Evolutionary conservation across 2,888 invertebrate species (phyloP).

Genomic region (Sminthurides aquaticus): DNA sequence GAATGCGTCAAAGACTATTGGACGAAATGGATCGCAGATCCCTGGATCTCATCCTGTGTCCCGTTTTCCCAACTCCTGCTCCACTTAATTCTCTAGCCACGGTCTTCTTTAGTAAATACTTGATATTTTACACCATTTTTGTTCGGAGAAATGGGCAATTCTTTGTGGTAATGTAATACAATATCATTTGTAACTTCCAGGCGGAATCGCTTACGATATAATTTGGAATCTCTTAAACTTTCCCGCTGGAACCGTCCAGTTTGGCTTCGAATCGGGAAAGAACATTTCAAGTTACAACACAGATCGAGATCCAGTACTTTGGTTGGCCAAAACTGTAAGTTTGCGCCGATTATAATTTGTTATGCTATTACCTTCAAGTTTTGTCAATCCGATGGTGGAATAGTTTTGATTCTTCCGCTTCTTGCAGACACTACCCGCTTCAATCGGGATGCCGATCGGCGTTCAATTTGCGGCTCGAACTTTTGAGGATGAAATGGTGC

Average conservation of each 20-base stretch:
- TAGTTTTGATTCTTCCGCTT: background rate
- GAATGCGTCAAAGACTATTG: background rate
- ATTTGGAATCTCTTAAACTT: background rate
- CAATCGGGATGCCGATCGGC: conserved; percentile 46
- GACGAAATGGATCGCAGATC: background rate
- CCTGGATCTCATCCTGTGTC: background rate
- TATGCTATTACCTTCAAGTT: background rate
- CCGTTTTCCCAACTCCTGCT: background rate
- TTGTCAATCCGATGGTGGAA: no score
- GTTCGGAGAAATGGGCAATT: no score
- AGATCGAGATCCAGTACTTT: background rate
- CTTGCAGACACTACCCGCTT: conserved; percentile 18
- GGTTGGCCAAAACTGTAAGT: conserved; percentile 1
- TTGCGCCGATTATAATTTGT: background rate
- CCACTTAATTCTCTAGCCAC: background rate
- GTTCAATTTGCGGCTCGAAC: conserved; percentile 48
- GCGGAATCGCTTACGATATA: background rate
- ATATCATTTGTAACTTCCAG: background rate
- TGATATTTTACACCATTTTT: background rate
- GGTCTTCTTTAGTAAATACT: background rate
- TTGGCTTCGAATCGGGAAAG: background rate
- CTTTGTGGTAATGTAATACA: no score
- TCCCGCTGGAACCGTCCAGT: conserved; percentile 2
- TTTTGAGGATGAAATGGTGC: conserved; percentile 47
- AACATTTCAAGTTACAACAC: background rate